A percentile compares a stretch with the other conserved stretches of the same genome.
phyloP scores from a whole-genome alignment of 2,888 invertebrate species.

The Nemoura dubitans region DNA sequence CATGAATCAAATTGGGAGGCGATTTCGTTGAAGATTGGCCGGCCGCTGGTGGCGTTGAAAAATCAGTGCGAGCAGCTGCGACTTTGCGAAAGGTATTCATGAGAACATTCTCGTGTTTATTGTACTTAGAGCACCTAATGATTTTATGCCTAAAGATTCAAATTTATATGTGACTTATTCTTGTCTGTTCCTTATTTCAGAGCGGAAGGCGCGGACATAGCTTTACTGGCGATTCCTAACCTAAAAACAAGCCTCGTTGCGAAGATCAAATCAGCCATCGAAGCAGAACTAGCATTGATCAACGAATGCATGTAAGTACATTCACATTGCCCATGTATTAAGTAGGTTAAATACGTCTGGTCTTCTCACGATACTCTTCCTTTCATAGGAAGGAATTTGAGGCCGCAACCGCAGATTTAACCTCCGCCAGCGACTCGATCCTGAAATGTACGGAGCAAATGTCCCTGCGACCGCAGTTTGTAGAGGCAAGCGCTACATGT shows the following conservation, averaged over 20 bases:
- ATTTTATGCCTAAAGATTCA: background rate
- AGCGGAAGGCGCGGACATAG: slow-evolving; percentile 35
- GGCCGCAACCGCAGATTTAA: slow-evolving; percentile 25
- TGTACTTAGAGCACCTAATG: background rate
- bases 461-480: slow-evolving; percentile 20
- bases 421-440: slow-evolving; percentile 14
- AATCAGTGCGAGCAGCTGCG: slow-evolving; percentile 47
- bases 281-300: slow-evolving; percentile 42
- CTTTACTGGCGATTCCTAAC: slow-evolving; percentile 36
- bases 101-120: background rate
- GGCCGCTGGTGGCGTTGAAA: slow-evolving; percentile 30
- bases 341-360: background rate
- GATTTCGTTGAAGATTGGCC: slow-evolving; percentile 26
- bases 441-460: slow-evolving; percentile 32
- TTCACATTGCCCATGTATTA: background rate
- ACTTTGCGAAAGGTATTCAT: slow-evolving; percentile 43
- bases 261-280: slow-evolving; percentile 45
- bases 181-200: slow-evolving; percentile 36
- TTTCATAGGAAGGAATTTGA: slow-evolving; percentile 19
- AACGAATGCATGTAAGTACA: slow-evolving; percentile 42
- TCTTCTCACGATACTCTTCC: no score
- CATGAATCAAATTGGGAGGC: slow-evolving; percentile 34
- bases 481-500: slow-evolving; percentile 30
- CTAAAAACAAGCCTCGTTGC: slow-evolving; percentile 45
- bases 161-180: background rate